Evolutionary conservation across 2,113 vertebrate species (phyloP), one percentile per base, ranked within the genome.

Genomic region (Oncorhynchus masou): DNA sequence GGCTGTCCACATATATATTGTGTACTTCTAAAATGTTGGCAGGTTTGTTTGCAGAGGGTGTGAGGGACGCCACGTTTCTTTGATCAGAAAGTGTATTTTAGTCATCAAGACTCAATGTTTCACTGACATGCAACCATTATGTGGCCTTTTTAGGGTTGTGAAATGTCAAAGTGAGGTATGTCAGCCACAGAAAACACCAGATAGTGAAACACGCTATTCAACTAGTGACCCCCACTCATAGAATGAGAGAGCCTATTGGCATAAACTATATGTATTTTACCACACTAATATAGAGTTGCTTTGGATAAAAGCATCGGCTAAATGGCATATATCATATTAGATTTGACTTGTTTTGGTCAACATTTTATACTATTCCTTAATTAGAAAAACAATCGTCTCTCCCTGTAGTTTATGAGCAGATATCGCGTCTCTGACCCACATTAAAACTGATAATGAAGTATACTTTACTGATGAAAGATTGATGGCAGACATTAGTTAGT

Each of bases 81-180:
- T 64, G 62, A 72, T 76, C 51, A n/a, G 24, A 51, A 66, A 66
- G 15, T 4, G 34, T 24, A 45, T 34, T 68, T 68, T 34, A 54
- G 49, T 8, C 22, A n/a, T 48, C 81, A 75, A 75, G 45, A 64
- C 57, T 73, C 29, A 69, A 74, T 74, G 65, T 73, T 77, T 74
- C 39, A 82, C 12, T 85, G 66, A 70, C 79, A 80, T 78, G 81
- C 79, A 73, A 82, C 49, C 51, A 24, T 70, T 49, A 60, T 62
- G 20, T 22, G 49, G 67, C 29, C 31, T 62, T 6, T 19, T 7
- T 27, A 34, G 29, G 57, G 57, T 3, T 73, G 57, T 8, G 5
- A 11, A 9, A n/a, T 60, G 27, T 62, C 71, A 70, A 70, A 49
- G 68, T 45, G 25, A 68, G 3, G n/a, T 68, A 22, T 22, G 20